These are phyloP conservation scores for Ferrisia virgata DNA, from an alignment of 2,888 invertebrate species.

Conservation along the genomic window DNA sequence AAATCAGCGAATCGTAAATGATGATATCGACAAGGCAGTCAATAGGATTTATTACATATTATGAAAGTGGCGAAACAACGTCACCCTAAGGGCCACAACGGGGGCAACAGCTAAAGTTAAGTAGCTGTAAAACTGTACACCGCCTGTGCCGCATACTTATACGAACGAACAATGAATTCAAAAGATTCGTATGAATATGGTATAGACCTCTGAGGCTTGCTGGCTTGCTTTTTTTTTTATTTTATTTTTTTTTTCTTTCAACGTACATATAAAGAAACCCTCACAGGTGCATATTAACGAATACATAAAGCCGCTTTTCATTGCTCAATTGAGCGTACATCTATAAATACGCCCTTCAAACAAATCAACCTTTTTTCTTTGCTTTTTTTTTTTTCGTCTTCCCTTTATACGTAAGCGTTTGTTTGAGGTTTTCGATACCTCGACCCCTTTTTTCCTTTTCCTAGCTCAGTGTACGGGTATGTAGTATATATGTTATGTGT, in stretches of 20 bases:
- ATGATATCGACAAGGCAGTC: background rate
- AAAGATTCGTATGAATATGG: constrained; percentile 25
- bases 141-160: background rate
- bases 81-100: background rate
- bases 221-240: background rate
- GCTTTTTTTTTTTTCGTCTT: too few relatives aligned
- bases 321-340: constrained; percentile 38
- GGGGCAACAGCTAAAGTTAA: constrained; percentile 20
- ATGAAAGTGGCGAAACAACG: background rate
- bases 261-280: constrained; percentile 34
- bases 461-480: background rate
- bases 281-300: constrained; percentile 37
- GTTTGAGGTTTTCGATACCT: constrained; percentile 17
- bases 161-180: constrained; percentile 4
- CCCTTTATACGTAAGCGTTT: constrained; percentile 24
- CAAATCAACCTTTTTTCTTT: constrained; percentile 33
- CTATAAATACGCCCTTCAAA: constrained; percentile 36
- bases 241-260: too few relatives aligned
- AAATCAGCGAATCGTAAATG: background rate
- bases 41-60: background rate
- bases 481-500: too few relatives aligned
- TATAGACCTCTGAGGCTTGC: background rate
- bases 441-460: background rate
- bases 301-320: constrained; percentile 31
- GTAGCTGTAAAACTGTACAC: constrained; percentile 5